Percentiles rank a stretch among this genome's conserved stretches.
These are phyloP conservation scores for Linnaemya vulpina DNA, from an alignment of 2,888 invertebrate genomes.

Conservation along the genomic window DNA sequence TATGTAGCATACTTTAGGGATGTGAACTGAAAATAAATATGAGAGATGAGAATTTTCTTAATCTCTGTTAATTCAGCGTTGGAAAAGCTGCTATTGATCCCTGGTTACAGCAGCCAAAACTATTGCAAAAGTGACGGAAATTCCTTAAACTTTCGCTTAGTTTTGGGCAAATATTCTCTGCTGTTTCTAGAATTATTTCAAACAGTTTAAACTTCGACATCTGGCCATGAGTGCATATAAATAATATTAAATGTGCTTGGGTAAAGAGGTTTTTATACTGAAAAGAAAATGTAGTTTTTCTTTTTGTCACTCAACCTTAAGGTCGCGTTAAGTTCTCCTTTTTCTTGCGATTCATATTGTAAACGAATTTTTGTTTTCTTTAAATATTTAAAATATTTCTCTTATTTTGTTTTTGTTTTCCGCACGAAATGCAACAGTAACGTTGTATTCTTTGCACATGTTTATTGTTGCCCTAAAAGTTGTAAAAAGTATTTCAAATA, in stretches of 20 bases:
- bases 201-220: neutral
- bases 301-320: conserved; percentile 6
- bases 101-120: too few species aligned
- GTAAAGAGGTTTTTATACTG: neutral
- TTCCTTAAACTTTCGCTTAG: neutral
- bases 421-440: conserved; percentile 1
- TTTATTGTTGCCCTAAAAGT: conserved; percentile 13
- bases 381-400: conserved; percentile 10
- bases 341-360: neutral
- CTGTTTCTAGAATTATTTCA: neutral
- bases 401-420: neutral
- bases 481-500: conserved; percentile 4
- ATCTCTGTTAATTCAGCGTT: too few species aligned
- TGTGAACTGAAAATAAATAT: neutral
- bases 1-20: conserved; percentile 8
- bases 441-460: neutral
- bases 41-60: too few species aligned
- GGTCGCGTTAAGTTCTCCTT: neutral
- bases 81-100: too few species aligned
- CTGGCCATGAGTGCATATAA: neutral
- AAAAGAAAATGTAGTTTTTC: neutral
- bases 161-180: neutral
- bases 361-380: conserved; percentile 13
- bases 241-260: neutral
- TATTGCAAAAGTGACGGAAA: neutral